These are phyloP conservation scores for Tauraco erythrolophus DNA, from an alignment of 2,113 vertebrate species.

Conservation along the genomic window DNA sequence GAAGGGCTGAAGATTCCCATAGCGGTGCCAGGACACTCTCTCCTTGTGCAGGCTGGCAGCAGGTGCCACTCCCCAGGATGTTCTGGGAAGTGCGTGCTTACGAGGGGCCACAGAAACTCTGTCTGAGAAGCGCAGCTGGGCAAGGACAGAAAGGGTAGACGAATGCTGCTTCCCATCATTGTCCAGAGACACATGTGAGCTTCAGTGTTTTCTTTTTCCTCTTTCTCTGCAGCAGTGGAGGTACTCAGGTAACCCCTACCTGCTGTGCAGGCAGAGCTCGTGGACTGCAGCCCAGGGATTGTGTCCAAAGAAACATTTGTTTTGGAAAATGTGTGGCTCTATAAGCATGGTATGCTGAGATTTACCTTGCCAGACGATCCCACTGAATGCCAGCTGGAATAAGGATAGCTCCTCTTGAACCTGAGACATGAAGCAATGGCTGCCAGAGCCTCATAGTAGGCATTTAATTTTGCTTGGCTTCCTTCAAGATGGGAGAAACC, in stretches of 20 bases:
- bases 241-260: background rate
- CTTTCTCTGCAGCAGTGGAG: background rate
- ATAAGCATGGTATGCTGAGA: background rate
- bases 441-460: background rate
- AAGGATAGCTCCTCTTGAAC: background rate
- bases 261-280: background rate
- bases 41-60: background rate
- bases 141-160: accelerated
- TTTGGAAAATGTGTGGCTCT: background rate
- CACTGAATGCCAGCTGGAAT: background rate
- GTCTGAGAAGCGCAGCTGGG: background rate
- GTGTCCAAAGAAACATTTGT: background rate
- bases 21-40: accelerated
- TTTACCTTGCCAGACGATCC: background rate
- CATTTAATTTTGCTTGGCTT: conserved; percentile 35
- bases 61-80: background rate
- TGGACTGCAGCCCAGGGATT: background rate
- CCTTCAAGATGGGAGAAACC: background rate
- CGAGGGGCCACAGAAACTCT: background rate
- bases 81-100: background rate
- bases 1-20: background rate
- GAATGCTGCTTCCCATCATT: background rate
- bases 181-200: background rate
- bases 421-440: background rate
- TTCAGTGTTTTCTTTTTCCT: background rate